These are phyloP conservation scores for Mythimna lalbum DNA, from an alignment of 2,888 invertebrate genomes.

Conservation along the genomic window DNA sequence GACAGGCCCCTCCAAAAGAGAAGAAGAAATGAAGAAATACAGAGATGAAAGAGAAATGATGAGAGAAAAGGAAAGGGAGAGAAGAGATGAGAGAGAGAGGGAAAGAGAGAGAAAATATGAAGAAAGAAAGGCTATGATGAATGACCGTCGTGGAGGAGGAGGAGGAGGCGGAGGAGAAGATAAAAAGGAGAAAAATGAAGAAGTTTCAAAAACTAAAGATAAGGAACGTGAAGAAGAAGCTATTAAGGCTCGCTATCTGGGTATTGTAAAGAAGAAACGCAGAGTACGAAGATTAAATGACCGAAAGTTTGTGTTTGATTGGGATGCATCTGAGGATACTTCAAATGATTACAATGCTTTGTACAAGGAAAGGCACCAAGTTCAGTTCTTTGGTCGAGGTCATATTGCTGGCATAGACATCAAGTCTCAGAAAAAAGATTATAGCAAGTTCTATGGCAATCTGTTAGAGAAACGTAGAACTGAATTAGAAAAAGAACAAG, in stretches of 20 bases:
- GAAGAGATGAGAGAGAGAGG: conserved; percentile 92
- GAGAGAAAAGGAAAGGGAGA: conserved; percentile 84
- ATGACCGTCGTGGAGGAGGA: conserved; percentile 80
- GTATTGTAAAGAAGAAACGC: conserved; percentile 97
- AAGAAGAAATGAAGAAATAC: conserved; percentile 81
- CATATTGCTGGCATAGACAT: conserved; percentile 99
- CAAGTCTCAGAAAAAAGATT: conserved; percentile 98
- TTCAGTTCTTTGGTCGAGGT: conserved; percentile 99
- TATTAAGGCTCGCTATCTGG: conserved; percentile 98
- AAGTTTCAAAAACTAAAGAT: conserved; percentile 92
- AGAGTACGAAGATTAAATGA: conserved; percentile 98
- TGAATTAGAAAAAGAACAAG: conserved; percentile 99
- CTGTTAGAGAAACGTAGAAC: conserved; percentile 98
- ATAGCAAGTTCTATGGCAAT: conserved; percentile 99
- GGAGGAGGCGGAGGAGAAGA: conserved; percentile 74
- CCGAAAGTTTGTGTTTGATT: conserved; percentile 99
- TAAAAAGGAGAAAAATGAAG: conserved; percentile 89
- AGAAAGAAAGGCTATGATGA: conserved; percentile 88
- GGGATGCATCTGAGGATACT: conserved; percentile 99
- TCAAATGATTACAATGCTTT: conserved; percentile 99
- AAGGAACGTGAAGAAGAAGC: conserved; percentile 98
- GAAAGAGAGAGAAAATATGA: conserved; percentile 86
- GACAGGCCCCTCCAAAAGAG: conserved; percentile 88
- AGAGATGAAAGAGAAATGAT: conserved; percentile 75
- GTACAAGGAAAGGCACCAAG: conserved; percentile 99